Evolutionary conservation across 2,113 vertebrate species (phyloP), one percentile per base, ranked within the genome.

Genomic region (Budorcas taxicolor): DNA sequence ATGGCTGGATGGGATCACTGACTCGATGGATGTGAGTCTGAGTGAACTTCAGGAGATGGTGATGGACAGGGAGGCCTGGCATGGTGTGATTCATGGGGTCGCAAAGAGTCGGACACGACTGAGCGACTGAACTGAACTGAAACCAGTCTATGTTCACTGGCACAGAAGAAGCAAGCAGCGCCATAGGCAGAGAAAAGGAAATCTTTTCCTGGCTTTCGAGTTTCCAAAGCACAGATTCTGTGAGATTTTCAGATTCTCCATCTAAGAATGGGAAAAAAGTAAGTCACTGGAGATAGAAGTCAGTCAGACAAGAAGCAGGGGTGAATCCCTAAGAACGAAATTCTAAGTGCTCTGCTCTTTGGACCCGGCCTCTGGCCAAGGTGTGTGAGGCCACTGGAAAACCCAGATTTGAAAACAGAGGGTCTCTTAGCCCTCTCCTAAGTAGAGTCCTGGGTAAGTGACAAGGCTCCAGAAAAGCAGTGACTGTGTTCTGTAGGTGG

Each of bases 141-240:
- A 52, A 43, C 11, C 74, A 52, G n/a, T 57, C 47, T 23, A 3
- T 64, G 45, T 85, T 93, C 43, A 81, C 67, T 89, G 82, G 17
- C n/a, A 87, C 45, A 62, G 47, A 96, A 95, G n/a, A 91, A 80
- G 84, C 47, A 62, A 31, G 19, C 16, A 23, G 19, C 29, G 45
- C 53, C 11, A 27, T 1, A 76, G 11, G 50, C 31, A 74, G 50
- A 95, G 17, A 36, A 87, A 64, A 81, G 40, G 17, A 9, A 74
- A 57, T 67, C 74, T 52, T 81, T 47, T 92, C 31, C 57, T 64
- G 52, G 25, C 13, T 87, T 96, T 84, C 47, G 15, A 58, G 16
- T 78, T 96, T 90, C 27, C 76, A 85, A 95, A 95, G 71, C 36
- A 82, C 14, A 90, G 71, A 9, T 62, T 95, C 58, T 89, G 95